Evolutionary conservation across 2,888 invertebrate genomes (phyloP).

Genomic region (Melinaea menophilus): DNA sequence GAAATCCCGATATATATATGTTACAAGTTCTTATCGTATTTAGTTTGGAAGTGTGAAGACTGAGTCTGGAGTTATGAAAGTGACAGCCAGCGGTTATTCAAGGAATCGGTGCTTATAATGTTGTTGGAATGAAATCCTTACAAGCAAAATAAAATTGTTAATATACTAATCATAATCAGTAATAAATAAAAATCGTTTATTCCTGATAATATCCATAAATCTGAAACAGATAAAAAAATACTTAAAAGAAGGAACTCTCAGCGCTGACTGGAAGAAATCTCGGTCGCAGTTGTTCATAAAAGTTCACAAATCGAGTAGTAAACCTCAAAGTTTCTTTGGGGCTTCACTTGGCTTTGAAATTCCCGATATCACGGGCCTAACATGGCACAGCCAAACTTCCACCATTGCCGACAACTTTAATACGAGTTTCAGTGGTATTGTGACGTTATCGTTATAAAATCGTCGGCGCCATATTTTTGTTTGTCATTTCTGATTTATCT

Average conservation of each 20-base stretch:
- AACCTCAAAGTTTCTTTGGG: slow-evolving; percentile 31
- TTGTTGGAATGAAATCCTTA: too few species aligned
- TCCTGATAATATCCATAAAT: background rate
- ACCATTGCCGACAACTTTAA: slow-evolving; percentile 56
- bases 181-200: too few species aligned
- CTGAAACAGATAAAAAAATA: background rate
- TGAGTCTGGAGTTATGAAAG: too few species aligned
- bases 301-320: slow-evolving; percentile 34
- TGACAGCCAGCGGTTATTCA: too few species aligned
- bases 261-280: slow-evolving; percentile 1
- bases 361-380: slow-evolving; percentile 32
- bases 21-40: too few species aligned
- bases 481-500: slow-evolving; percentile 4
- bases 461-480: slow-evolving; percentile 34
- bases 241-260: background rate
- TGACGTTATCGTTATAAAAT: slow-evolving; percentile 38
- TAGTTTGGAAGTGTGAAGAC: too few species aligned
- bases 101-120: too few species aligned
- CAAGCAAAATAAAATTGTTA: too few species aligned
- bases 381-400: slow-evolving; percentile 51
- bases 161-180: too few species aligned
- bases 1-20: too few species aligned
- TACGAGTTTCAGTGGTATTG: slow-evolving; percentile 55
- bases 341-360: slow-evolving; percentile 27
- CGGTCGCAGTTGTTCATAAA: slow-evolving; percentile 27